Conservation (phyloP, 64 coral and sea anemone genomes). For the Exaiptasia diaphana region DNA sequence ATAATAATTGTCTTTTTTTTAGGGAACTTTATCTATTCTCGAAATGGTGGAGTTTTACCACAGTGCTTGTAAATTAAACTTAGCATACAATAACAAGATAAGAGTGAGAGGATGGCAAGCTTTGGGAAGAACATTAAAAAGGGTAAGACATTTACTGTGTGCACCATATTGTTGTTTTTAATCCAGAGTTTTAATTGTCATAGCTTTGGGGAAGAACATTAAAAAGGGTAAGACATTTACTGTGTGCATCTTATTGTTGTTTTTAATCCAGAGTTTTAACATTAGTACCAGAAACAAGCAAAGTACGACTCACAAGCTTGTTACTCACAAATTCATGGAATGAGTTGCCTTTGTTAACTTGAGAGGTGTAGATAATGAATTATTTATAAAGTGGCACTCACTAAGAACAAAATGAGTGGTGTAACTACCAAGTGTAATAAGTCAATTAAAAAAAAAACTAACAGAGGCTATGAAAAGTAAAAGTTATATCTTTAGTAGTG, state of each 20-base stretch:
- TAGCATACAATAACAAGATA: slow-evolving; percentile 89
- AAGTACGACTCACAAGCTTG: too few relatives aligned
- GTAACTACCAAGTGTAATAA: too few relatives aligned
- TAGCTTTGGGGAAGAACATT: slow-evolving; percentile 54
- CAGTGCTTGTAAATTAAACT: slow-evolving; percentile 65
- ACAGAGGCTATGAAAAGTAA: too few relatives aligned
- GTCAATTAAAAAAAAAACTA: too few relatives aligned
- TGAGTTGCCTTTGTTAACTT: too few relatives aligned
- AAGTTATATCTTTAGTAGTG: too few relatives aligned
- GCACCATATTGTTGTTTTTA: not conserved
- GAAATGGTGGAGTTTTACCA: slow-evolving; percentile 99
- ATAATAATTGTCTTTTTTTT: not conserved
- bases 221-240: slow-evolving; percentile 55
- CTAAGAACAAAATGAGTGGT: too few relatives aligned
- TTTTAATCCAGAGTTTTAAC: too few relatives aligned
- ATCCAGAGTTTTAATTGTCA: too few relatives aligned
- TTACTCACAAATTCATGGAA: not conserved
- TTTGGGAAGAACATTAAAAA: slow-evolving; percentile 68
- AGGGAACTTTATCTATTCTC: slow-evolving; percentile 84
- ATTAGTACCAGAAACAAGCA: too few relatives aligned
- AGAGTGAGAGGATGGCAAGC: slow-evolving; percentile 93
- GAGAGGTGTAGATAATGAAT: too few relatives aligned
- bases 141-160: slow-evolving; percentile 12
- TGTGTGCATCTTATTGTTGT: not conserved
- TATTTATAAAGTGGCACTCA: too few relatives aligned